phyloP scores from a whole-genome alignment of 1,140 invertebrate genomes.

The Temnothorax curvispinosus region DNA sequence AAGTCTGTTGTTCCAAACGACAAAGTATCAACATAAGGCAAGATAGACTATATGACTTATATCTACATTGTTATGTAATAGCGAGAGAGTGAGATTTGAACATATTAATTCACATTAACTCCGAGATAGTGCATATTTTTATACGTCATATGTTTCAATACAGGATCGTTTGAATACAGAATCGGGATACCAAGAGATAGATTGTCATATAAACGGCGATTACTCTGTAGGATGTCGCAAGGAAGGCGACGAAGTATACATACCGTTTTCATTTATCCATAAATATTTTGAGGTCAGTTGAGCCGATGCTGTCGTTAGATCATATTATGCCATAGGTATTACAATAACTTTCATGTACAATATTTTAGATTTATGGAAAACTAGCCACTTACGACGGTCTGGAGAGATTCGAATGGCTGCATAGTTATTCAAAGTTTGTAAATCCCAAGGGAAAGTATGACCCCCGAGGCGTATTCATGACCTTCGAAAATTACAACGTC shows the following conservation, averaged over 20 bases:
- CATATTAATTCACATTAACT: neutral
- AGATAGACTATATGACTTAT: neutral
- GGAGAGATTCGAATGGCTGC: constrained; percentile 96
- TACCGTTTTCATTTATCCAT: constrained; percentile 97
- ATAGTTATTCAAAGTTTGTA: constrained; percentile 97
- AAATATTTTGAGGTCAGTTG: constrained; percentile 96
- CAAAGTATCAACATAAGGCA: constrained; percentile 86
- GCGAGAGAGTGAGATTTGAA: constrained; percentile 11
- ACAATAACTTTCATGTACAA: constrained; percentile 26
- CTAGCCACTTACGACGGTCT: constrained; percentile 89
- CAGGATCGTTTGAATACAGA: constrained; percentile 78
- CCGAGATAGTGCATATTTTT: neutral
- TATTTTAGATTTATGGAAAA: constrained; percentile 90
- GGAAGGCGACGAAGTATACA: constrained; percentile 94
- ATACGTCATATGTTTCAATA: constrained; percentile 43
- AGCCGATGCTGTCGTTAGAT: neutral
- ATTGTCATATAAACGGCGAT: constrained; percentile 96
- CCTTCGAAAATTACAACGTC: constrained; percentile 99
- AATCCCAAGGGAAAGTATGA: constrained; percentile 95
- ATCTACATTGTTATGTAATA: neutral
- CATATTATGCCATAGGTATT: neutral
- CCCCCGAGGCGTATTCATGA: constrained; percentile 95
- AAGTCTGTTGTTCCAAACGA: constrained; percentile 78
- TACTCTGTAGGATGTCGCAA: constrained; percentile 93
- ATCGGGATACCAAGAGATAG: constrained; percentile 90